These are phyloP conservation scores for Sitta europaea DNA, from an alignment of 2,113 vertebrate genomes.

Conservation along the genomic window DNA sequence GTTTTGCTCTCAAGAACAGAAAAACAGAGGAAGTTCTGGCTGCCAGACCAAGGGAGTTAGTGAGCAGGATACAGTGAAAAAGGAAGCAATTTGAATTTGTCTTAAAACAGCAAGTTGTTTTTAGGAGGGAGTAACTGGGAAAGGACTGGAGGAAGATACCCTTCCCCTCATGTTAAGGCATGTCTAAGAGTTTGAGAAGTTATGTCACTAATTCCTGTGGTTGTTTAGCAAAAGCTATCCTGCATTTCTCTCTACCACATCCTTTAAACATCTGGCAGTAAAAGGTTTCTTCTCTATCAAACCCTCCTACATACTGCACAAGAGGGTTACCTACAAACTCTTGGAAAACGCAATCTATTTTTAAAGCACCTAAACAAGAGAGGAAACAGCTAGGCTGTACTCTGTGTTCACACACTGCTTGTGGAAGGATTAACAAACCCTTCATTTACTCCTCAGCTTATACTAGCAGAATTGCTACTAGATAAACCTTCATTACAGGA, in stretches of 20 bases:
- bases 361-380: neutral
- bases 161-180: neutral
- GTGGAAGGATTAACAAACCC: neutral
- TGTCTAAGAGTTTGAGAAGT: neutral
- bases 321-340: neutral
- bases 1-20: neutral
- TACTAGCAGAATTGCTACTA: neutral
- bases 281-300: neutral
- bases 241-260: neutral
- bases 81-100: neutral
- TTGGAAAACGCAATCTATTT: neutral
- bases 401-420: neutral
- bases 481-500: neutral
- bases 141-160: neutral
- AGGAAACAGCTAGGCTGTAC: neutral
- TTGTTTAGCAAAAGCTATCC: neutral
- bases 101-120: neutral
- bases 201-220: constrained; percentile 13
- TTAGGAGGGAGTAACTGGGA: neutral
- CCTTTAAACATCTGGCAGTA: neutral
- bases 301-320: neutral
- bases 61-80: neutral
- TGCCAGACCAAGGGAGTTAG: neutral
- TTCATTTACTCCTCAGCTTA: neutral
- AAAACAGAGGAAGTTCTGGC: neutral